Percentiles rank a stretch among this genome's conserved stretches.
These are phyloP conservation scores for Erythrocercus mccallii DNA, from an alignment of 2,113 vertebrate species.

Conservation along the genomic window DNA sequence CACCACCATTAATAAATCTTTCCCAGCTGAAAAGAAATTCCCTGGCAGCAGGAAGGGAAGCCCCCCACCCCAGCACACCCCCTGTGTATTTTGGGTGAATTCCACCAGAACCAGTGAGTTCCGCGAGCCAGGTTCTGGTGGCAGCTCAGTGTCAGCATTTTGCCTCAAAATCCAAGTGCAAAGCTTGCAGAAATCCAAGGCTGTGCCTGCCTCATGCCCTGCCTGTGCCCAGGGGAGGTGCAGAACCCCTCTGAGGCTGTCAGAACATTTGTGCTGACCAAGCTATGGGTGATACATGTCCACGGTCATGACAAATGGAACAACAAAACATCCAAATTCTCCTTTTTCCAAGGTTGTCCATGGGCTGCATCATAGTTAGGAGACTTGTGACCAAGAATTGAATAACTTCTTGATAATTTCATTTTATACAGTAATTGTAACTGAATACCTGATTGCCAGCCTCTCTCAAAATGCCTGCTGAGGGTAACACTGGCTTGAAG, in stretches of 20 bases:
- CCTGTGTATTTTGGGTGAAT: background rate
- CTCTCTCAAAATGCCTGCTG: background rate
- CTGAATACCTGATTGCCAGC: background rate
- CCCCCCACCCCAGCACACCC: background rate
- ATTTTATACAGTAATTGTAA: background rate
- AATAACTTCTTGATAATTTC: background rate
- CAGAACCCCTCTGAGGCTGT: background rate
- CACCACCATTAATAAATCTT: background rate
- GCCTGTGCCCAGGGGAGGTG: background rate
- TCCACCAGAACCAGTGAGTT: background rate
- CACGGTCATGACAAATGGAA: background rate
- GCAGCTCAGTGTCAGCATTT: background rate
- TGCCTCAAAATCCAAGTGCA: background rate
- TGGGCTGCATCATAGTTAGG: background rate
- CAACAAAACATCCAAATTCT: background rate
- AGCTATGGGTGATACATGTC: background rate
- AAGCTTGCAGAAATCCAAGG: background rate
- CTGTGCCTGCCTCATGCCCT: background rate
- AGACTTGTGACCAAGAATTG: background rate
- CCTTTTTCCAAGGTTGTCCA: background rate
- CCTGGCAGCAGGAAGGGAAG: background rate
- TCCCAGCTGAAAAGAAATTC: background rate
- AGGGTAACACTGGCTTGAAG: background rate
- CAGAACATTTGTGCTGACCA: background rate
- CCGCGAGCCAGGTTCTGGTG: background rate